Percentiles rank a stretch among this genome's conserved stretches.
Conservation (phyloP, 2,888 invertebrate genomes). For the Cecidostiba fungosa region DNA sequence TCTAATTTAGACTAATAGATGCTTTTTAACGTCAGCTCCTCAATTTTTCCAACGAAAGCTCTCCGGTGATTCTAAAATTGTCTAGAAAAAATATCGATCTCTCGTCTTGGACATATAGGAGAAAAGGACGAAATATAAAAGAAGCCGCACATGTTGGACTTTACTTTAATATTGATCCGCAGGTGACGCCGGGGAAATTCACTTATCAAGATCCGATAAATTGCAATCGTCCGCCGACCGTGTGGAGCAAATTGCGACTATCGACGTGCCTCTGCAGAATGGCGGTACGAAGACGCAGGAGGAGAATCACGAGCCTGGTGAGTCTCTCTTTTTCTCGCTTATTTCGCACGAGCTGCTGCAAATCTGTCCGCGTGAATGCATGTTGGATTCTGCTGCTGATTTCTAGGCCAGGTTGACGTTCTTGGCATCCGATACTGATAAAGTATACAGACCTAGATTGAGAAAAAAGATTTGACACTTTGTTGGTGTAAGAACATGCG, state of each 20-base stretch:
- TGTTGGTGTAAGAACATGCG: no score
- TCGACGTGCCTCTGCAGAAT: constrained; percentile 78
- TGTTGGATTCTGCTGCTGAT: neutral
- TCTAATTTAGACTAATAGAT: no score
- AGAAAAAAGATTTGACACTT: no score
- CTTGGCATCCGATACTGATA: no score
- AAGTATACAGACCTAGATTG: no score
- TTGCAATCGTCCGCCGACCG: constrained; percentile 76
- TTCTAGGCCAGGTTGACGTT: no score
- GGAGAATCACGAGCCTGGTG: constrained; percentile 77
- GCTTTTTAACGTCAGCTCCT: no score
- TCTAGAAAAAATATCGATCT: constrained; percentile 29
- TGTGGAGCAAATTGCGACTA: constrained; percentile 77
- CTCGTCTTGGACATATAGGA: neutral
- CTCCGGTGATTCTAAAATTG: neutral
- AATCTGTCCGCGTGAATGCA: constrained; percentile 6
- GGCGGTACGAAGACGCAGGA: constrained; percentile 79
- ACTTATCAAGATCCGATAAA: constrained; percentile 82
- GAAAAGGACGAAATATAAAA: constrained; percentile 44
- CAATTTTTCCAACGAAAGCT: no score
- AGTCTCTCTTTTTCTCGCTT: constrained; percentile 61
- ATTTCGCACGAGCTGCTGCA: constrained; percentile 21
- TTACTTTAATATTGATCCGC: constrained; percentile 62
- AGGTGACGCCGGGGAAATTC: constrained; percentile 75
- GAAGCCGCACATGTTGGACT: neutral